These are phyloP conservation scores for Hipposideros larvatus DNA, from an alignment of 2,797 vertebrate species.

Conservation along the genomic window DNA sequence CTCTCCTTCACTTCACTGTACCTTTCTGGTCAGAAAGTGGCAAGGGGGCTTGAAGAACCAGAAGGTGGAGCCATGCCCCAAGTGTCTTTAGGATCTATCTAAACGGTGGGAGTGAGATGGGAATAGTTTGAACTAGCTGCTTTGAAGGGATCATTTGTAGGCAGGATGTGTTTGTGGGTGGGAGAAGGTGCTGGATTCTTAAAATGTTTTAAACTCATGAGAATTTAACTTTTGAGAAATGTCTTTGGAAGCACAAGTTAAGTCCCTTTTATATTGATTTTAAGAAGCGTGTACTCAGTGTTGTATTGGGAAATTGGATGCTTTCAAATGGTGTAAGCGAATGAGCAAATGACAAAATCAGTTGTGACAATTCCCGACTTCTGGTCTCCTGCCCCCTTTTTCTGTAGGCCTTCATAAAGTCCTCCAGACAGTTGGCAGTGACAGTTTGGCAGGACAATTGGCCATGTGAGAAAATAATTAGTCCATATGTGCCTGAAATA, in stretches of 20 bases:
- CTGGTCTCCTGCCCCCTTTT: background rate
- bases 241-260: background rate
- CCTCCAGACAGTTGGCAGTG: too few species aligned
- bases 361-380: background rate
- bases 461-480: background rate
- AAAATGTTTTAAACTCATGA: background rate
- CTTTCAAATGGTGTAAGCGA: background rate
- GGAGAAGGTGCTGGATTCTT: conserved; percentile 37
- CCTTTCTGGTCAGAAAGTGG: background rate
- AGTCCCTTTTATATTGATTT: background rate
- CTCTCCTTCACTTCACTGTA: background rate
- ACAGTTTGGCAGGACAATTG: background rate
- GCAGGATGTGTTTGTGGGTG: background rate
- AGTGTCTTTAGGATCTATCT: background rate
- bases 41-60: background rate
- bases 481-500: background rate
- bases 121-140: background rate
- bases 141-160: background rate
- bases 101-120: background rate
- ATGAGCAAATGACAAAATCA: background rate
- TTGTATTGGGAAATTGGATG: background rate
- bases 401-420: background rate
- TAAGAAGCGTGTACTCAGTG: background rate
- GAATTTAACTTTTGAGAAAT: conserved; percentile 22
- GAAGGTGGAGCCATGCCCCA: background rate